A percentile compares a stretch with the other conserved stretches of the same genome.
phyloP scores from a whole-genome alignment of 2,113 vertebrate species.

The Cariama cristata region DNA sequence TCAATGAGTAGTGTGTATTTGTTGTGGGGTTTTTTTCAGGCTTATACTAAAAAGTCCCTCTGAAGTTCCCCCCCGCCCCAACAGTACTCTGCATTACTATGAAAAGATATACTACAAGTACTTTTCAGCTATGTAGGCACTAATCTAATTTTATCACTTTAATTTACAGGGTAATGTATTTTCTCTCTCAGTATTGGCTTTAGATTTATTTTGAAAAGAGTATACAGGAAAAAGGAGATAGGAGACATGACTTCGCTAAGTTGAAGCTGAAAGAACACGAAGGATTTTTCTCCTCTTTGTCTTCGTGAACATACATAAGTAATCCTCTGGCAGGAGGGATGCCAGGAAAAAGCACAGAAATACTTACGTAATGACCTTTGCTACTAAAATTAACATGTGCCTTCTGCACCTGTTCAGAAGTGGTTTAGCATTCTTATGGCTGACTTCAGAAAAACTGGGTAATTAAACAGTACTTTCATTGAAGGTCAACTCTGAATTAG shows the following conservation, averaged over 20 bases:
- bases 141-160: background rate
- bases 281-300: background rate
- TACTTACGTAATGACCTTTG: constrained; percentile 29
- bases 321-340: background rate
- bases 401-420: constrained; percentile 25
- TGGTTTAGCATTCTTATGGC: constrained; percentile 15
- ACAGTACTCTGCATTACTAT: background rate
- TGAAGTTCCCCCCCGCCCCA: background rate
- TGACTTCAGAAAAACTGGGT: constrained; percentile 34
- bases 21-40: background rate
- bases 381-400: constrained; percentile 22
- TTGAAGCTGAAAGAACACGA: background rate
- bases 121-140: background rate
- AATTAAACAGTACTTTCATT: constrained; percentile 46
- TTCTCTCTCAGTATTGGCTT: background rate
- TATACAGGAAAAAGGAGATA: background rate
- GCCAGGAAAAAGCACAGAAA: background rate
- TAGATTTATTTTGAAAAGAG: background rate
- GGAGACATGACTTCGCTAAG: background rate
- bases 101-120: background rate
- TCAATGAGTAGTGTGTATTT: background rate
- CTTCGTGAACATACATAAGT: background rate
- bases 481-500: constrained; percentile 45
- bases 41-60: background rate
- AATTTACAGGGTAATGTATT: background rate